A percentile compares a stretch with the other conserved stretches of the same genome.
Evolutionary conservation across 2,113 vertebrate species (phyloP).

Genomic region (Otis tarda): DNA sequence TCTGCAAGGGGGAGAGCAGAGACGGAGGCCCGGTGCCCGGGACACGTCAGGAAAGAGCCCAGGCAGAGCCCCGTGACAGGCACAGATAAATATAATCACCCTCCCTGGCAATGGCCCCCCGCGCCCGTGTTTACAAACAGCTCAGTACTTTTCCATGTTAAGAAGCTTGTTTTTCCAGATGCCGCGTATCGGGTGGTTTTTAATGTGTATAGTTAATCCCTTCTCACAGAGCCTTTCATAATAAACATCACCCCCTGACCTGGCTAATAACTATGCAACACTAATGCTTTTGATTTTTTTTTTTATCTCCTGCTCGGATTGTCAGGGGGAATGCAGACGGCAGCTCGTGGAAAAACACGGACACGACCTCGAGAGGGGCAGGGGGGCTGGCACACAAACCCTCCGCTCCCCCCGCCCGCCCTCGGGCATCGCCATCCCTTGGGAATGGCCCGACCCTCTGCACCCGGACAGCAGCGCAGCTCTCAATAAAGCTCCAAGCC

Average conservation of each 20-base stretch:
- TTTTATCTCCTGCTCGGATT: neutral
- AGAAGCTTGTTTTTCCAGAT: slow-evolving; percentile 72
- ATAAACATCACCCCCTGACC: slow-evolving; percentile 68
- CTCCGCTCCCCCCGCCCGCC: neutral
- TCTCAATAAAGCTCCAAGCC: neutral
- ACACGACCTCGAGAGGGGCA: neutral
- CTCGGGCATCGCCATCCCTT: neutral
- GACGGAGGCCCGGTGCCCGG: neutral
- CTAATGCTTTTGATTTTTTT: slow-evolving; percentile 3
- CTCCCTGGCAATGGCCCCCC: slow-evolving; percentile 50
- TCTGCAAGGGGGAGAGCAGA: neutral
- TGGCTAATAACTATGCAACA: slow-evolving; percentile 44
- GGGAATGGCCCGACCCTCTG: neutral
- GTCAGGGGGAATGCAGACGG: neutral
- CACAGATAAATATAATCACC: slow-evolving; percentile 47
- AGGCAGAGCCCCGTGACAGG: slow-evolving; percentile 47
- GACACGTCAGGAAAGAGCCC: neutral
- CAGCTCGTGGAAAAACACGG: neutral
- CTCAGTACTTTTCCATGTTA: slow-evolving; percentile 66
- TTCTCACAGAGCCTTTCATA: slow-evolving; percentile 66
- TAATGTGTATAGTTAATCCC: slow-evolving; percentile 61
- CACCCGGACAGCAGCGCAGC: neutral
- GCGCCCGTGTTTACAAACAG: slow-evolving; percentile 64
- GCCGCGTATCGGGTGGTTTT: slow-evolving; percentile 49
- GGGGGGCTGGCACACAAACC: neutral